Percentiles rank a stretch among this genome's conserved stretches.
These are phyloP conservation scores for Chaetogeoica ovagalla DNA, from an alignment of 2,888 invertebrate species.

Conservation along the genomic window DNA sequence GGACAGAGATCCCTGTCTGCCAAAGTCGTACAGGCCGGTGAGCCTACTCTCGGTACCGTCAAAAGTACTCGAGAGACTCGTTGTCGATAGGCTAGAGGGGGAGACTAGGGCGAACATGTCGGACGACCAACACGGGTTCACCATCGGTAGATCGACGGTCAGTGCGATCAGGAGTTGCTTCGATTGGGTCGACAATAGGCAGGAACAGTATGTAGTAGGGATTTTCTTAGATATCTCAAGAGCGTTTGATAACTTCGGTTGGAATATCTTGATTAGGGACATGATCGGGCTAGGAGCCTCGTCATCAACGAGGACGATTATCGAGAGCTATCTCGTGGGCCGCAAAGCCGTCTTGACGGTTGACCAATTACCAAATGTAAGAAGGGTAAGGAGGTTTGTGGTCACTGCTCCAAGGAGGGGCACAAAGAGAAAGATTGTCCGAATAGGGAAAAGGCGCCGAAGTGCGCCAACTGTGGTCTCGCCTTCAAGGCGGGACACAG, in stretches of 20 bases:
- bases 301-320: background rate
- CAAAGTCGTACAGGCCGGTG: conserved; percentile 25
- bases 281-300: background rate
- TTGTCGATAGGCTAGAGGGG: background rate
- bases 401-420: background rate
- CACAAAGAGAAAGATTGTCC: background rate
- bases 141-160: background rate
- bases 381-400: background rate
- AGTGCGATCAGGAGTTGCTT: background rate
- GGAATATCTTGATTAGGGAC: background rate
- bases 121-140: conserved; percentile 4
- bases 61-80: conserved; percentile 30
- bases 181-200: background rate
- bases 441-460: background rate
- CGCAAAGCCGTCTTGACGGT: conserved; percentile 10
- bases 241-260: conserved; percentile 7
- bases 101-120: background rate
- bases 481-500: background rate
- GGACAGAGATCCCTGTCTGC: conserved; percentile 10
- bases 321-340: background rate
- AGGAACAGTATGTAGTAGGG: background rate
- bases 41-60: conserved; percentile 14
- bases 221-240: conserved; percentile 7
- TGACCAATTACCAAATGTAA: background rate
- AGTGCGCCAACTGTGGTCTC: background rate